Conservation (phyloP, 2,113 vertebrate species). For the Orthochromis malagaraziensis region DNA sequence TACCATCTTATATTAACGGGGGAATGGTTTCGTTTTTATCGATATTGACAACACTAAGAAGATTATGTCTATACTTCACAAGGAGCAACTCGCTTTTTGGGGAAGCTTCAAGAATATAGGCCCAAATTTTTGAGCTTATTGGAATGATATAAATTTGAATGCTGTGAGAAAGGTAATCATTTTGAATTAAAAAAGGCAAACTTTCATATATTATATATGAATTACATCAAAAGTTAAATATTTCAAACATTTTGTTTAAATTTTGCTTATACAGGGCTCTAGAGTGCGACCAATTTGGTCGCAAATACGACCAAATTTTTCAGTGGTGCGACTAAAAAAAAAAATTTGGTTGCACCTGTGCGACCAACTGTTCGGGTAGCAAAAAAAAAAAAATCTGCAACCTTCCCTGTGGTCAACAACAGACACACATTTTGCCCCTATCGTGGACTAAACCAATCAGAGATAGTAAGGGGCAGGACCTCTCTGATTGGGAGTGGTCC, state of each 20-base stretch:
- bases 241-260: background rate
- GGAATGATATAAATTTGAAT: background rate
- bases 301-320: too few species aligned
- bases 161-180: background rate
- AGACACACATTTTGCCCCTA: too few species aligned
- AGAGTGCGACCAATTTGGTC: too few species aligned
- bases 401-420: too few species aligned
- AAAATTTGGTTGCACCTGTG: too few species aligned
- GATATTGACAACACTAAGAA: background rate
- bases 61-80: background rate
- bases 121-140: background rate
- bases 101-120: background rate
- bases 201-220: background rate
- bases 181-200: background rate
- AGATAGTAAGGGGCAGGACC: too few species aligned
- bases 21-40: background rate
- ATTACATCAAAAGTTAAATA: background rate
- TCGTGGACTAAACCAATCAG: too few species aligned
- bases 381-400: too few species aligned
- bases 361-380: too few species aligned
- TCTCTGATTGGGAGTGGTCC: too few species aligned
- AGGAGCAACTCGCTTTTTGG: background rate
- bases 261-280: background rate
- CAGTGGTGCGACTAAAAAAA: too few species aligned
- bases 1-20: background rate